Percentiles rank a stretch among this genome's conserved stretches.
Evolutionary conservation across 1,140 invertebrate species (phyloP).

Genomic region (Bombus haemorrhoidalis): DNA sequence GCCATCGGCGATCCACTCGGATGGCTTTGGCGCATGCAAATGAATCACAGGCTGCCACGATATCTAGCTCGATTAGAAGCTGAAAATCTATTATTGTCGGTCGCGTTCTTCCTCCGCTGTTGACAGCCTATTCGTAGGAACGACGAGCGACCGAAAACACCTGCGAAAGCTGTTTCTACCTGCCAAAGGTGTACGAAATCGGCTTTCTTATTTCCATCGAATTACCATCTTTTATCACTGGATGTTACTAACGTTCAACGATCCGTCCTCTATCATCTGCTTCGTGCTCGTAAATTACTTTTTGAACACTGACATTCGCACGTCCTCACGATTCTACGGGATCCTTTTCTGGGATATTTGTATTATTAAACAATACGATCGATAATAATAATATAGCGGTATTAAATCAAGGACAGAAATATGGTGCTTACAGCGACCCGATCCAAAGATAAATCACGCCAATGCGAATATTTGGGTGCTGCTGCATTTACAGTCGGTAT

Average conservation of each 20-base stretch:
- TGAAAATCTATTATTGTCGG: background rate
- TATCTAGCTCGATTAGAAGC: constrained; percentile 38
- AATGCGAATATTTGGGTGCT: background rate
- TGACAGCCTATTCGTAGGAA: background rate
- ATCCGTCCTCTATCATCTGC: background rate
- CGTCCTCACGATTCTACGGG: too few species aligned
- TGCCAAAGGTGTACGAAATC: constrained; percentile 30
- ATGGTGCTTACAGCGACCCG: too few species aligned
- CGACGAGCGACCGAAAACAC: background rate
- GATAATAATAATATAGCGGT: too few species aligned
- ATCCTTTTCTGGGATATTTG: too few species aligned
- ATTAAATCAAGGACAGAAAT: too few species aligned
- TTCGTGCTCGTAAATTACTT: background rate
- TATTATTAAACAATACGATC: too few species aligned
- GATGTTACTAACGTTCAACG: too few species aligned
- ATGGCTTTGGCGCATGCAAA: constrained; percentile 47
- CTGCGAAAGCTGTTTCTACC: constrained; percentile 42
- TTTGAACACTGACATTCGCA: too few species aligned
- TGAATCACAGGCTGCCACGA: constrained; percentile 46
- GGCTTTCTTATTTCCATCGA: background rate
- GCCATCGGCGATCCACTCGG: constrained; percentile 38
- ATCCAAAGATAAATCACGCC: too few species aligned
- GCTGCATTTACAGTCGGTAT: background rate
- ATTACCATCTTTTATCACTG: background rate
- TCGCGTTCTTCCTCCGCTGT: background rate